Evolutionary conservation across 1,140 invertebrate species (phyloP).

Genomic region (Cryptotermes secundus): DNA sequence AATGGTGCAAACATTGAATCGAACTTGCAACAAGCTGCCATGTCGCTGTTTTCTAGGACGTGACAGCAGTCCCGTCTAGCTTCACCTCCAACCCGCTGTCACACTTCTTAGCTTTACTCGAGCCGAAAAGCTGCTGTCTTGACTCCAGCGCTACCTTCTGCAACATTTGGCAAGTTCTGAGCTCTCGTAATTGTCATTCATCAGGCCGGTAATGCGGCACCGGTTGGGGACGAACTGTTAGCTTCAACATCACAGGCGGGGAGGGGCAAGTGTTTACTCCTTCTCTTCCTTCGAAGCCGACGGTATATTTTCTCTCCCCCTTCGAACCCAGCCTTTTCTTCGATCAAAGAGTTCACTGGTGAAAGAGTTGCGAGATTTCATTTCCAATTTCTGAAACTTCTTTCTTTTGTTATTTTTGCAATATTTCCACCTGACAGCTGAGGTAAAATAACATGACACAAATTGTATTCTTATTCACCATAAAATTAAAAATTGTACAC

Average conservation of each 20-base stretch:
- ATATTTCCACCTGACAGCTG: not conserved
- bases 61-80: no score
- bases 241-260: not conserved
- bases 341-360: not conserved
- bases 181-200: constrained; percentile 9
- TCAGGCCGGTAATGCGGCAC: not conserved
- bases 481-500: no score
- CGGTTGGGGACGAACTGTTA: not conserved
- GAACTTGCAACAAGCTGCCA: no score
- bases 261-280: not conserved
- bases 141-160: not conserved
- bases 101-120: no score
- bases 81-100: no score
- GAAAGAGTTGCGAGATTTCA: not conserved
- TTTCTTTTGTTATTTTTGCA: not conserved
- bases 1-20: no score
- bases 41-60: no score
- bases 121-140: no score
- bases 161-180: not conserved
- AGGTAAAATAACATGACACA: not conserved
- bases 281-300: not conserved
- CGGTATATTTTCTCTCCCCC: not conserved
- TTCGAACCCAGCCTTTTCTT: not conserved
- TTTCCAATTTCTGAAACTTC: not conserved
- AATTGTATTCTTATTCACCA: no score